A percentile compares a stretch with the other conserved stretches of the same genome.
phyloP scores from a whole-genome alignment of 2,113 vertebrate genomes.

The Poeciliopsis turrubarensis region DNA sequence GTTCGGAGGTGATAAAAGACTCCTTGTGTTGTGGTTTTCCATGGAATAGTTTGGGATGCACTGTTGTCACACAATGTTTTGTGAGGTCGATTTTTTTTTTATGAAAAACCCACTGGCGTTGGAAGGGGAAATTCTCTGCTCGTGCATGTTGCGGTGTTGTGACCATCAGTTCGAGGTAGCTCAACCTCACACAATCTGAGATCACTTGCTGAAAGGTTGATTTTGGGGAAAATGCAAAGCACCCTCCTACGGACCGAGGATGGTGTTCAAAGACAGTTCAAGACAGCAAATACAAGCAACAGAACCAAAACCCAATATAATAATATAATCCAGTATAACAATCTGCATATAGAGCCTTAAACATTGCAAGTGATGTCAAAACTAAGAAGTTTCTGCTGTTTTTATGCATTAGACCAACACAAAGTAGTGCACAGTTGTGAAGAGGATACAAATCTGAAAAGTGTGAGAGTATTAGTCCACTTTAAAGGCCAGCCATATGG shows the following conservation, averaged over 20 bases:
- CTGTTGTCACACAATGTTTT: not conserved
- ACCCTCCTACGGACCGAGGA: not conserved
- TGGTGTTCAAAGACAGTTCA: not conserved
- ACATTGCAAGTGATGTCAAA: not conserved
- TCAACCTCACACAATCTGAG: not conserved
- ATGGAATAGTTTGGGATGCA: too few species aligned
- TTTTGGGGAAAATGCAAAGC: too few species aligned
- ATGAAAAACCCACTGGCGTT: not conserved
- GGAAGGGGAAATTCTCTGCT: not conserved
- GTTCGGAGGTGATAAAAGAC: not conserved
- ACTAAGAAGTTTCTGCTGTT: not conserved
- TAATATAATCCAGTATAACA: not conserved
- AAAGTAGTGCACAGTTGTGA: not conserved
- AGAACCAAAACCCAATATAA: not conserved
- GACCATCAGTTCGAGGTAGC: too few species aligned
- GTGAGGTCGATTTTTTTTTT: not conserved
- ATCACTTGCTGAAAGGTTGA: conserved; percentile 1
- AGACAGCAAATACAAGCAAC: not conserved
- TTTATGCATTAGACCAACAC: not conserved
- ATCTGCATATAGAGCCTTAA: not conserved
- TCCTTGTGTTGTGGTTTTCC: not conserved
- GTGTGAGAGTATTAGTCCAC: not conserved
- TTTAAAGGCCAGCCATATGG: not conserved
- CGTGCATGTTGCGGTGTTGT: not conserved
- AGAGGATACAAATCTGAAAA: not conserved